Base-by-base conservation (phyloP, 2,113 vertebrate genomes). In the Enhydra lutris region DNA sequence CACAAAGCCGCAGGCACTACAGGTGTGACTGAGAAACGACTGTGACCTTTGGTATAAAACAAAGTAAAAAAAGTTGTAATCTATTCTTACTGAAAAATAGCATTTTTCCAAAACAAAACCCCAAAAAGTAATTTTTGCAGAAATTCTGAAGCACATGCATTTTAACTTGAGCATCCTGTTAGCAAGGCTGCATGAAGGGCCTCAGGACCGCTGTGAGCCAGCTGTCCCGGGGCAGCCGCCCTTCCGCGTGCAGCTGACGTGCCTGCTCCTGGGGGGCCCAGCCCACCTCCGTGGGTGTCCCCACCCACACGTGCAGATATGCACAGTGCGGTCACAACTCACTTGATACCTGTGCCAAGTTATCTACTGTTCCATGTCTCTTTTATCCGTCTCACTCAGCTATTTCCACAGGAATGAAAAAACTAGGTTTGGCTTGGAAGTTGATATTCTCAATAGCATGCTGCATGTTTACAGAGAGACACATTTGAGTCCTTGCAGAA, bases 1-100 rank as follows among this genome's bases (percentile, higher is more conserved):
- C 98, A 98, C 23, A 99, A 98, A 98, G 98, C 99, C 98, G 95
- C 99, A 98, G 95, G 98, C 80, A 84, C 98, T 98, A 52, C 89
- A 5, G 97, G 82, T 0, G 59, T 88, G 97, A 86, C 98, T n/a
- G 98, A 98, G 52, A 98, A 98, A 94, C 89, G 88, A 90, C 78
- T 98, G 47, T 99, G 98, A 99, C 90, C 89, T 67, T 78, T 21
- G 45, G 47, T 11, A 11, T 26, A 67, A 95, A 87, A 79, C 59
- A 78, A 81, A 97, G 85, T 61, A 94, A 96, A 84, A 79, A 39
- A 79, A 94, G 78, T 14, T 81, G 67, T 23, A 26, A 61, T 80
- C 65, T 94, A 67, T 91, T 63, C 88, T 85, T 55, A 74, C 29
- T 67, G 73, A 92, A 84, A 93, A 59, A 47, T n/a, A 91, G 26